Base-by-base conservation (phyloP, 2,888 invertebrate species). In the Drosophila melanocephala region DNA sequence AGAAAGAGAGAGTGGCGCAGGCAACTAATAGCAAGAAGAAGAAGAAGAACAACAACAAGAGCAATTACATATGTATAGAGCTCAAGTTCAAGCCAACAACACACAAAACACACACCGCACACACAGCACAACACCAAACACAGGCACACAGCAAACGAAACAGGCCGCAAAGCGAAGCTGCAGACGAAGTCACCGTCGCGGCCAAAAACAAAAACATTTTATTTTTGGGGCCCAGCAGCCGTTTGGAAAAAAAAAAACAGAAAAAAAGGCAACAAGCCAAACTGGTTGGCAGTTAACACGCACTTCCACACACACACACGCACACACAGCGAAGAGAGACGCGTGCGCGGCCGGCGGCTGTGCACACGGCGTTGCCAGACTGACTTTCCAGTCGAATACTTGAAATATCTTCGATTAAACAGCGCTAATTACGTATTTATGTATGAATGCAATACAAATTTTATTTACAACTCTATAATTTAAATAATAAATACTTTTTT, bases 11-110 rank as follows among this genome's bases (percentile, higher is more conserved):
- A 42, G 44, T 14, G 55, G 61, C 66, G 66, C 75, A 56, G 73
- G 69, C 71, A 77, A 80, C 65, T 59, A 76, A 71, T 60, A 71
- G 57, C 74, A 85, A 16, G 35, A 35, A 35, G 14, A 35, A 33
- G 33, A 32, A 32, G 33, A 33, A 71, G 72, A 80, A 74, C 72
- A 71, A 53, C 67, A 75, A 55, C 58, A 71, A 55, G 35, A 69
- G 63, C 78, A 90, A 86, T 86, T 86, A 86, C 90, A 90, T 90
- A 86, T 86, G 86, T 86, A 86, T 86, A 79, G 86, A 90, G 86
- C 86, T 86, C 86, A 86, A 86, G 86, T 86, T 86, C 86, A 86
- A 90, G 86, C 89, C 87, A 89, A 83, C 77, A 84, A 77, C 72
- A 76, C 68, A 37, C 70, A 61, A 77, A 62, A 73, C 55, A 64